Conservation (phyloP, 1,140 invertebrate genomes). For the Trypoxylus dichotomus region DNA sequence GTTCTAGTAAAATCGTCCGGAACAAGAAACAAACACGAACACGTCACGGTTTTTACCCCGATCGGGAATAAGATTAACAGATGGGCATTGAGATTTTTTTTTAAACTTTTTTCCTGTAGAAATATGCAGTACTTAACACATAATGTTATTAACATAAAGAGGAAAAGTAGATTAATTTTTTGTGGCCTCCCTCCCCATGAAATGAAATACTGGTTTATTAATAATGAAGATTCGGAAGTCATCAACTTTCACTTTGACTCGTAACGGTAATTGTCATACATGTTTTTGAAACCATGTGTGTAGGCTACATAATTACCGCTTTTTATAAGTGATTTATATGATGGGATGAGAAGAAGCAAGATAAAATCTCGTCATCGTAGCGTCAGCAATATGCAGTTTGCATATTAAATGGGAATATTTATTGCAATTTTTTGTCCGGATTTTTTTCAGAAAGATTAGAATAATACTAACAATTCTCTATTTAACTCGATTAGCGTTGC, state of each 20-base stretch:
- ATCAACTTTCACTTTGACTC: background rate
- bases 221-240: conserved; percentile 6
- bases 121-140: conserved; percentile 2
- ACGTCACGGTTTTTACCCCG: background rate
- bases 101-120: background rate
- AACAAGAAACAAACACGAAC: background rate
- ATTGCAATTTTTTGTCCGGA: no score
- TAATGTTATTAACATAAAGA: background rate
- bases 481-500: no score
- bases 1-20: background rate
- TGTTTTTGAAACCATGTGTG: background rate
- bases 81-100: conserved; percentile 8
- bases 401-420: no score
- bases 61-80: background rate
- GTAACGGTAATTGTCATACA: background rate
- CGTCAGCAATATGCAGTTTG: no score
- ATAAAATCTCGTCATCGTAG: background rate
- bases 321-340: background rate
- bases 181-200: background rate
- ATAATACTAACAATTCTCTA: no score
- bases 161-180: background rate
- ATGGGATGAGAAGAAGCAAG: background rate
- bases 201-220: background rate
- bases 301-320: background rate
- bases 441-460: no score